These are phyloP conservation scores for Nomada fabriciana DNA, from an alignment of 2,888 invertebrate genomes.

Conservation along the genomic window DNA sequence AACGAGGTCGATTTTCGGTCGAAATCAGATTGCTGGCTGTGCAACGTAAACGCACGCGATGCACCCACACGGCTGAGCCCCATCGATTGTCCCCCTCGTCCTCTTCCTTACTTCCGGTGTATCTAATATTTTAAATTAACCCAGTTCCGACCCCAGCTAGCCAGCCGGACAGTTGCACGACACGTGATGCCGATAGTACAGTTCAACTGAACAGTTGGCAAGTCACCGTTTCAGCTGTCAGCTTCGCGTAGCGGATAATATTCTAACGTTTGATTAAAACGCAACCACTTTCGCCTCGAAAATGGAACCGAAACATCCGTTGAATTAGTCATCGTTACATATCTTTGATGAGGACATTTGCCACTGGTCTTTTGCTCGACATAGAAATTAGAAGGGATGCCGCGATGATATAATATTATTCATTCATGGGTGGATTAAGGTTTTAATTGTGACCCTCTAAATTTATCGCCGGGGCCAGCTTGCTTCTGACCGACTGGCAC, in stretches of 20 bases:
- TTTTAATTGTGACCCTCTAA: slow-evolving; percentile 43
- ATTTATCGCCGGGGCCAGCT: slow-evolving; percentile 39
- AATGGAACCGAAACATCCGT: slow-evolving; percentile 14
- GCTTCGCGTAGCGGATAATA: slow-evolving; percentile 26
- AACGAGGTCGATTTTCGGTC: slow-evolving; percentile 16
- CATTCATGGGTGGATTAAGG: slow-evolving; percentile 43
- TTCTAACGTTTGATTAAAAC: slow-evolving; percentile 34
- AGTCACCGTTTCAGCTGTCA: slow-evolving; percentile 41
- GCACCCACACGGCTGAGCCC: slow-evolving; percentile 34
- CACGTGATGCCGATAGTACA: slow-evolving; percentile 58
- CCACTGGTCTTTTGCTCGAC: not conserved
- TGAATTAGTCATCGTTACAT: slow-evolving; percentile 17
- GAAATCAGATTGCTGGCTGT: slow-evolving; percentile 43
- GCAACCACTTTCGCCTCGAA: slow-evolving; percentile 10
- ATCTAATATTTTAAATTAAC: slow-evolving; percentile 77
- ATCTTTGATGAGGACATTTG: not conserved
- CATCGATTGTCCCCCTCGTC: slow-evolving; percentile 26
- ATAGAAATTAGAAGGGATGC: not conserved
- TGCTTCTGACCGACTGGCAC: not conserved
- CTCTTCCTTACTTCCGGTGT: slow-evolving; percentile 71
- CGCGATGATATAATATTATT: slow-evolving; percentile 43
- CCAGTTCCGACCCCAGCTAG: slow-evolving; percentile 68
- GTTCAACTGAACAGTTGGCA: slow-evolving; percentile 47
- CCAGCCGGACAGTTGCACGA: slow-evolving; percentile 46
- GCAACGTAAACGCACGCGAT: slow-evolving; percentile 39